Percentiles rank a stretch among this genome's conserved stretches.
Evolutionary conservation across 2,113 vertebrate species (phyloP).

Genomic region (Amblyopsis rosae): DNA sequence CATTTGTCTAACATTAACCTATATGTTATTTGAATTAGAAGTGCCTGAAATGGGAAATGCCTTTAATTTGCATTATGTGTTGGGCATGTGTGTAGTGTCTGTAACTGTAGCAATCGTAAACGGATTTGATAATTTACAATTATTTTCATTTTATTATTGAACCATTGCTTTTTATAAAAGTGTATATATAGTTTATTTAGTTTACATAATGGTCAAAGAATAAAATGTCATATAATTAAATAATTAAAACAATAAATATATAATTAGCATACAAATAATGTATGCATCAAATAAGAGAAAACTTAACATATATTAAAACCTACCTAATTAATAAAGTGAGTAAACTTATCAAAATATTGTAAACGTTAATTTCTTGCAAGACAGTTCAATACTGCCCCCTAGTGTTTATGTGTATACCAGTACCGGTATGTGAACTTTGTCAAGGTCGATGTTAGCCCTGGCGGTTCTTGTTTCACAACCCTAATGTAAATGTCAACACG

Average conservation of each 20-base stretch:
- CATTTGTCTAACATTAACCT: too few species aligned
- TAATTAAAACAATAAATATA: too few species aligned
- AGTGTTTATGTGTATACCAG: slow-evolving; percentile 71
- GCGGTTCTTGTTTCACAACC: slow-evolving; percentile 80
- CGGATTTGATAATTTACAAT: background rate
- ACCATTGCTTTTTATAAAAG: too few species aligned
- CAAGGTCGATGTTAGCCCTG: slow-evolving; percentile 82
- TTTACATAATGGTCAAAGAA: too few species aligned
- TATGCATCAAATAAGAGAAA: too few species aligned
- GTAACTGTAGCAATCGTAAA: background rate
- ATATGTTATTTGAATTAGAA: too few species aligned
- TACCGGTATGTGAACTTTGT: slow-evolving; percentile 85
- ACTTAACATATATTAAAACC: too few species aligned
- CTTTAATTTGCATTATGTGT: background rate
- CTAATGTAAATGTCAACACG: slow-evolving; percentile 81
- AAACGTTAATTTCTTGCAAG: background rate
- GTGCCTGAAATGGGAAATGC: too few species aligned
- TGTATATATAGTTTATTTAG: too few species aligned
- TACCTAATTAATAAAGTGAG: background rate
- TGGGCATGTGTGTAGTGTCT: background rate
- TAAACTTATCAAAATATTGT: background rate
- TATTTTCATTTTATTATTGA: background rate
- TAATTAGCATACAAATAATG: too few species aligned
- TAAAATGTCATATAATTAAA: too few species aligned
- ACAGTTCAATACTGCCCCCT: background rate